phyloP scores from a whole-genome alignment of 37 sponge, comb jelly and placozoan genomes.

The Aplysina aerophoba region DNA sequence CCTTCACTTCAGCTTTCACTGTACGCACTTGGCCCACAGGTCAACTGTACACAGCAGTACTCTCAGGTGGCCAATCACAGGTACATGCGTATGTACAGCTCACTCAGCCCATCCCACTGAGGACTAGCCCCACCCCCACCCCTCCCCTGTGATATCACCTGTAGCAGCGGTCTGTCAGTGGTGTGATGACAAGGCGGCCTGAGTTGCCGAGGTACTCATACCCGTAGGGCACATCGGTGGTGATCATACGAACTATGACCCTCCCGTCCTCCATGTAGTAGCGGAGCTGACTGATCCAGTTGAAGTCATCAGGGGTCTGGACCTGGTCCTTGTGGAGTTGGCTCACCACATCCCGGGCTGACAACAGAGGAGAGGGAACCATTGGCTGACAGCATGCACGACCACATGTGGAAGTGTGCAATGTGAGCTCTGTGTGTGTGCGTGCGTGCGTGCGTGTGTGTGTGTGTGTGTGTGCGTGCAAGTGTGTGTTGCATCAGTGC shows the following conservation, averaged over 20 bases:
- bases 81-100: not conserved
- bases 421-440: not conserved
- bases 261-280: constrained; percentile 91
- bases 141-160: constrained; percentile 21
- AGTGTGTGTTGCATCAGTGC: too few species aligned
- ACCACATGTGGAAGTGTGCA: too few species aligned
- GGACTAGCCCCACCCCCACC: not conserved
- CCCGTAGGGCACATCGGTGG: constrained; percentile 94
- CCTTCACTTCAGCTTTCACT: too few species aligned
- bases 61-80: not conserved
- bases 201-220: constrained; percentile 99
- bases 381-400: too few species aligned
- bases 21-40: too few species aligned
- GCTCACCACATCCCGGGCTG: constrained; percentile 95
- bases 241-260: constrained; percentile 94
- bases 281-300: constrained; percentile 98
- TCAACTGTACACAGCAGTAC: not conserved
- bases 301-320: constrained; percentile 78
- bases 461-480: too few species aligned
- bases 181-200: constrained; percentile 98
- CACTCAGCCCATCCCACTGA: too few species aligned
- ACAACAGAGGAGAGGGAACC: constrained; percentile 7
- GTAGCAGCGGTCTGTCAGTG: constrained; percentile 98
- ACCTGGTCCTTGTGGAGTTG: constrained; percentile 82
- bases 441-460: not conserved